Evolutionary conservation across 2,113 vertebrate species (phyloP).

Genomic region (Chelonoidis abingdonii): DNA sequence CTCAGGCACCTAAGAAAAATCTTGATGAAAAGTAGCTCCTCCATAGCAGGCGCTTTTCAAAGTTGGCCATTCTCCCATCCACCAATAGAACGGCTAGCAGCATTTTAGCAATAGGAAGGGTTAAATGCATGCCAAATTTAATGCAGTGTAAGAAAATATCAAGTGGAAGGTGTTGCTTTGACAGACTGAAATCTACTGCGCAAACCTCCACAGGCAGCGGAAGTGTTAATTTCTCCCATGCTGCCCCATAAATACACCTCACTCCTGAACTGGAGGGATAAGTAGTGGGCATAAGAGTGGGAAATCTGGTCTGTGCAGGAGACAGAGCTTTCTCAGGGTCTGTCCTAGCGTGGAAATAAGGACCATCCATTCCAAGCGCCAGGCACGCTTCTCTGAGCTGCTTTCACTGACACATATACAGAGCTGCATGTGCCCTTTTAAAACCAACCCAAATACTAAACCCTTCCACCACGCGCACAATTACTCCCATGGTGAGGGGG

Average conservation of each 20-base stretch:
- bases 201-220: no score
- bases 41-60: not conserved
- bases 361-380: not conserved
- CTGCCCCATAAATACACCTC: no score
- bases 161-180: not conserved
- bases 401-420: no score
- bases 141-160: not conserved
- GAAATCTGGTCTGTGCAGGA: not conserved
- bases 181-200: no score
- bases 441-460: not conserved
- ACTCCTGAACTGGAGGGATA: no score
- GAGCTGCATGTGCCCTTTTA: not conserved
- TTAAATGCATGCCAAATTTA: not conserved
- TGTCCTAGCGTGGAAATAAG: not conserved
- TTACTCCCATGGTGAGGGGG: not conserved
- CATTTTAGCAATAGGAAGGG: not conserved
- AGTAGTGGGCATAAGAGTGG: no score
- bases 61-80: not conserved
- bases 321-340: not conserved
- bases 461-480: no score
- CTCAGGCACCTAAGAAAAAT: not conserved
- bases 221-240: no score
- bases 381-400: not conserved
- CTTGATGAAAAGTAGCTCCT: not conserved
- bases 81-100: not conserved